Evolutionary conservation across 2,888 invertebrate species (phyloP).

Genomic region (Lepidonotus clava): DNA sequence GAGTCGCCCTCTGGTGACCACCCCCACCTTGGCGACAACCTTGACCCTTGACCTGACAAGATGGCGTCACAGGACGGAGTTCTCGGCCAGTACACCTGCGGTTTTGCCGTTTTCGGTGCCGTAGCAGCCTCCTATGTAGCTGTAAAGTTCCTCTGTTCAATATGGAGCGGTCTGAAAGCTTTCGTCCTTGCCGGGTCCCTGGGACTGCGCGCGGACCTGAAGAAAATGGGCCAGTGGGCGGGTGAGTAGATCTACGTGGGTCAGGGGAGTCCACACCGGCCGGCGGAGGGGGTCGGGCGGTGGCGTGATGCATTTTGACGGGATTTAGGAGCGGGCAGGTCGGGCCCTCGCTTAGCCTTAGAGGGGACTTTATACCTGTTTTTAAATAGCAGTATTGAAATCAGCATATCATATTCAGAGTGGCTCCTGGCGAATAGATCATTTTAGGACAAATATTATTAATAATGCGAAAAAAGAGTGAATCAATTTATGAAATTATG

Average conservation of each 20-base stretch:
- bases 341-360: too few relatives aligned
- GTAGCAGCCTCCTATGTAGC: slow-evolving; percentile 61
- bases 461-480: too few relatives aligned
- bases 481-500: too few relatives aligned
- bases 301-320: neutral
- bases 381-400: too few relatives aligned
- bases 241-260: slow-evolving; percentile 86
- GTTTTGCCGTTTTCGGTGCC: slow-evolving; percentile 56
- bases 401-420: too few relatives aligned
- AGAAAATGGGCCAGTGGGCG: slow-evolving; percentile 89
- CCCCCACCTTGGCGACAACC: neutral
- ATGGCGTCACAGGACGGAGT: neutral
- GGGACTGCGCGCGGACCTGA: slow-evolving; percentile 82
- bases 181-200: slow-evolving; percentile 66
- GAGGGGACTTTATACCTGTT: too few relatives aligned
- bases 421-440: too few relatives aligned
- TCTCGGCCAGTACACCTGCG: neutral
- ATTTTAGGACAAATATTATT: too few relatives aligned
- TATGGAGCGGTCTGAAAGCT: slow-evolving; percentile 61
- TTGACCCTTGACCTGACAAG: slow-evolving; percentile 1
- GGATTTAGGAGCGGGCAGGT: too few relatives aligned
- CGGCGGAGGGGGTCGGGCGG: too few relatives aligned
- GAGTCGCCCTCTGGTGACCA: neutral
- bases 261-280: too few relatives aligned
- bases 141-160: slow-evolving; percentile 58